phyloP scores from a whole-genome alignment of 2,797 vertebrate genomes.

The Acestrorhynchus altus region DNA sequence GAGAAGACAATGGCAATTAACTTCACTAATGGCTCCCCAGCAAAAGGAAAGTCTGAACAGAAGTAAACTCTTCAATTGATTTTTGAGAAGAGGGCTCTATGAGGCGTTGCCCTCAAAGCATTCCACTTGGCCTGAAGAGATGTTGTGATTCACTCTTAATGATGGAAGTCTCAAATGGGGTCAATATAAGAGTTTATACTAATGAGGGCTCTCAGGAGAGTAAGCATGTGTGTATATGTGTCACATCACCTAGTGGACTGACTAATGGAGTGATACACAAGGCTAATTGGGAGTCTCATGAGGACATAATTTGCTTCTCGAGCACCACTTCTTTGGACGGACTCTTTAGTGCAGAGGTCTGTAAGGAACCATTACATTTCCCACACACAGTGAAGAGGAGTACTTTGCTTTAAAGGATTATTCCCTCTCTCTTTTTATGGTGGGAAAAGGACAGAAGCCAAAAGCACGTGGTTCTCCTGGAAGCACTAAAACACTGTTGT shows the following conservation, averaged over 20 bases:
- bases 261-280: neutral
- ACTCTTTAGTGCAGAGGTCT: neutral
- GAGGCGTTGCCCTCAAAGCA: neutral
- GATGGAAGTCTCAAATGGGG: neutral
- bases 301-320: slow-evolving; percentile 17
- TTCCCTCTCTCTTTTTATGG: slow-evolving; percentile 16
- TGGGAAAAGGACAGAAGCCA: neutral
- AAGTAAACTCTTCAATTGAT: neutral
- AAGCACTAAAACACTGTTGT: neutral
- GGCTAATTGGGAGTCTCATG: slow-evolving; percentile 36
- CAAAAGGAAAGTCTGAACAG: neutral
- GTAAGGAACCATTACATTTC: slow-evolving; percentile 19
- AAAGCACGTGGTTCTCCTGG: neutral
- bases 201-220: neutral
- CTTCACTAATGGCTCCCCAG: neutral
- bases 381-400: slow-evolving; percentile 7
- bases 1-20: neutral
- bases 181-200: neutral
- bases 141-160: neutral
- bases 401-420: slow-evolving; percentile 21
- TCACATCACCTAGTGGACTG: neutral
- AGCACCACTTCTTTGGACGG: slow-evolving; percentile 39
- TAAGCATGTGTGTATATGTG: neutral
- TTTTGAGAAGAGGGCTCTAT: neutral
- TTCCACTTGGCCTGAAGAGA: neutral